These are phyloP conservation scores for Idaea biselata DNA, from an alignment of 2,888 invertebrate species.

Conservation along the genomic window DNA sequence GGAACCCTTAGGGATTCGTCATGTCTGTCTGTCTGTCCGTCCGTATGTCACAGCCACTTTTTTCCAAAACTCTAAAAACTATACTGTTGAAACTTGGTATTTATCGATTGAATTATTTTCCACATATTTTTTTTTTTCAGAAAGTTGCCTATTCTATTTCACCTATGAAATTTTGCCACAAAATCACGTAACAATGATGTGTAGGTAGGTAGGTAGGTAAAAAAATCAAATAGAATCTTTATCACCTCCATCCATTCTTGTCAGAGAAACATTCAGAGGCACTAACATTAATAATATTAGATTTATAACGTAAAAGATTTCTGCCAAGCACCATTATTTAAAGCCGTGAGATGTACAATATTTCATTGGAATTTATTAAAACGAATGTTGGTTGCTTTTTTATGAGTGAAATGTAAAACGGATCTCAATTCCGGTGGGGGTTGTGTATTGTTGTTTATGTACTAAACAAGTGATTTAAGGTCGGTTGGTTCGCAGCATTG, in stretches of 20 bases:
- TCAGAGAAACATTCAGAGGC: constrained; percentile 29
- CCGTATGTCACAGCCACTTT: too few species aligned
- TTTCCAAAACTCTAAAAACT: too few species aligned
- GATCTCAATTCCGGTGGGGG: neutral
- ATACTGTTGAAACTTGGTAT: too few species aligned
- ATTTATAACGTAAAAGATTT: constrained; percentile 48
- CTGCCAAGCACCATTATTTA: constrained; percentile 37
- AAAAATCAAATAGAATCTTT: constrained; percentile 7
- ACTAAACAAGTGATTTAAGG: neutral
- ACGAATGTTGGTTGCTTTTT: constrained; percentile 26
- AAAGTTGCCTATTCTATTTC: neutral
- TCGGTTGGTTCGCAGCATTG: neutral
- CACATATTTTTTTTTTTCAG: neutral
- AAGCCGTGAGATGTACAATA: constrained; percentile 38
- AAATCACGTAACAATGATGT: neutral
- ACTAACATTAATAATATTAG: constrained; percentile 46
- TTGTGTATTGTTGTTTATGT: neutral
- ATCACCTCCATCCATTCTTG: constrained; percentile 27
- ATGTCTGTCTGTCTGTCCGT: too few species aligned
- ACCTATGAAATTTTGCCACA: neutral
- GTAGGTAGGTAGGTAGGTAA: too few species aligned
- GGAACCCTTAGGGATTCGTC: too few species aligned
- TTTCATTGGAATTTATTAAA: constrained; percentile 45
- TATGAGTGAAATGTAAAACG: constrained; percentile 10
- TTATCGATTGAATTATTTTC: too few species aligned